These are phyloP conservation scores for Typhlichthys subterraneus DNA, from an alignment of 2,797 vertebrate genomes.

Conservation along the genomic window DNA sequence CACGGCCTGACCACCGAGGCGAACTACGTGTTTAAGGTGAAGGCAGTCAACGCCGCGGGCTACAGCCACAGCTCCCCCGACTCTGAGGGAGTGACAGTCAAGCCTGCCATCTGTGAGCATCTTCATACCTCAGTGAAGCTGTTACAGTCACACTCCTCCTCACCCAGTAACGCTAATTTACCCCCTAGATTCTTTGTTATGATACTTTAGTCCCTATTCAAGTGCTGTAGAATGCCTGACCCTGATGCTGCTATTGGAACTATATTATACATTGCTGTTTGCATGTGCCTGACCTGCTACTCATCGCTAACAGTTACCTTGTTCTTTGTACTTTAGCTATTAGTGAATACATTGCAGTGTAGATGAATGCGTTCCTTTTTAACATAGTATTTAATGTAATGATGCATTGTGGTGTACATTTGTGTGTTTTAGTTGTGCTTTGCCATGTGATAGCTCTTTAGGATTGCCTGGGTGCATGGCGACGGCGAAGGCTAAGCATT, in stretches of 20 bases:
- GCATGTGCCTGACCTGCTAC: slow-evolving; percentile 34
- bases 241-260: no score
- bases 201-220: neutral
- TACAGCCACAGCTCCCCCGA: slow-evolving; percentile 87
- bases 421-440: slow-evolving; percentile 50
- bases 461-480: slow-evolving; percentile 59
- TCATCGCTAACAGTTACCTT: slow-evolving; percentile 32
- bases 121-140: neutral
- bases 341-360: slow-evolving; percentile 5
- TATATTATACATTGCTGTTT: slow-evolving; percentile 15
- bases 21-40: slow-evolving; percentile 89
- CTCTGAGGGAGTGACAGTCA: slow-evolving; percentile 88
- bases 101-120: slow-evolving; percentile 90
- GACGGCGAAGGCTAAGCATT: slow-evolving; percentile 59
- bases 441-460: slow-evolving; percentile 56
- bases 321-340: neutral
- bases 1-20: slow-evolving; percentile 84
- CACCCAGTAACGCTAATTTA: no score
- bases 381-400: slow-evolving; percentile 2
- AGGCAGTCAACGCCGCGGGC: slow-evolving; percentile 93
- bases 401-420: slow-evolving; percentile 22
- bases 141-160: neutral
- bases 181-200: neutral
- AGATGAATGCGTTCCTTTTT: slow-evolving; percentile 21
- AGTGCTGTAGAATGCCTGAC: no score